phyloP scores from a whole-genome alignment of 2,113 vertebrate genomes.

The Oreochromis spilurus region DNA sequence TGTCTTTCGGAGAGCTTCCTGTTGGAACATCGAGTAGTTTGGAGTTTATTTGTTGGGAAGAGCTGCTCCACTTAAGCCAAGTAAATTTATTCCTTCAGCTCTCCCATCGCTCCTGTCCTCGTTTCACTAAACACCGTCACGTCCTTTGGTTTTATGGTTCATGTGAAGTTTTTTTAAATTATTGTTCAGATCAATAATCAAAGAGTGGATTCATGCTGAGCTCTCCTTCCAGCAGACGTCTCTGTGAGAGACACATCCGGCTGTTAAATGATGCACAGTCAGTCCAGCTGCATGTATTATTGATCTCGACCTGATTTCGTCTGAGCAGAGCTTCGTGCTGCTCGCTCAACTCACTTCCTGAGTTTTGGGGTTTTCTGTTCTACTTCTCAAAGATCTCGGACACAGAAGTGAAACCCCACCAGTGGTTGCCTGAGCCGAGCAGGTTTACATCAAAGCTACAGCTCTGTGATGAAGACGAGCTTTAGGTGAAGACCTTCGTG shows the following conservation, averaged over 20 bases:
- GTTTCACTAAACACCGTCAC: neutral
- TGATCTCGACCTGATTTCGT: conserved; percentile 28
- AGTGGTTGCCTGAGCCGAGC: neutral
- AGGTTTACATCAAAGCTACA: neutral
- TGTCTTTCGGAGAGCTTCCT: neutral
- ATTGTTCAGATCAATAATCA: neutral
- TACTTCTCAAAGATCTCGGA: neutral
- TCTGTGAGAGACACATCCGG: neutral
- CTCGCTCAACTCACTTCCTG: neutral
- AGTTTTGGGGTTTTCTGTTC: neutral
- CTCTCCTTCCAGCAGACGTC: neutral
- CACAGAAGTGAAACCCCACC: neutral
- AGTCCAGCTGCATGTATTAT: conserved; percentile 30
- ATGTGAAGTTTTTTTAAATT: rapidly evolving
- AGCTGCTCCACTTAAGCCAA: neutral
- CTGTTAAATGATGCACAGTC: neutral
- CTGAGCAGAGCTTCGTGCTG: neutral
- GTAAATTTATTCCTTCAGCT: neutral
- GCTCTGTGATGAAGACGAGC: neutral
- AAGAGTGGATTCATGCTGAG: neutral
- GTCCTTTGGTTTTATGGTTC: neutral
- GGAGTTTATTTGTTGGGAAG: neutral
- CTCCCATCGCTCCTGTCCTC: neutral
- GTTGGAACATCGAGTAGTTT: neutral
- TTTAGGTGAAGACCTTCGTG: neutral